Percentiles rank a stretch among this genome's conserved stretches.
Conservation (phyloP, 2,113 vertebrate species). For the Neomonachus schauinslandi region DNA sequence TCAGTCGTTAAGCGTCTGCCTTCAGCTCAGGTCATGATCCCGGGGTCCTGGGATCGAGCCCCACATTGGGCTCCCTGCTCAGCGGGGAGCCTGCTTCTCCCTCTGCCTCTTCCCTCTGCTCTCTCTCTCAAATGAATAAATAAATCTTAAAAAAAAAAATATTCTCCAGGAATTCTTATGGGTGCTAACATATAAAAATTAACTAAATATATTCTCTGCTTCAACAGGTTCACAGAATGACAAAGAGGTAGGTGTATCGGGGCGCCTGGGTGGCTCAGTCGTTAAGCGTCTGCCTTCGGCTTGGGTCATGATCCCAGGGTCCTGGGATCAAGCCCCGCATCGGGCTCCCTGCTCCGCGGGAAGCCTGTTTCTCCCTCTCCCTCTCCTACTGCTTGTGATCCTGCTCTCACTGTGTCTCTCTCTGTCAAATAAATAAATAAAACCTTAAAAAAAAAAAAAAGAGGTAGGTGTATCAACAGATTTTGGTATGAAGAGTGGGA, state of each 20-base stretch:
- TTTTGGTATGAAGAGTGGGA: not conserved
- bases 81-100: not conserved
- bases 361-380: too few relatives aligned
- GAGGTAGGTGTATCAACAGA: not conserved
- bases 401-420: too few relatives aligned
- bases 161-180: not conserved
- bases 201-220: conserved; percentile 22
- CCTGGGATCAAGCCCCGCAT: too few relatives aligned
- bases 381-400: too few relatives aligned
- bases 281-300: too few relatives aligned
- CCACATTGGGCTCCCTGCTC: not conserved
- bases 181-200: not conserved
- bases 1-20: not conserved
- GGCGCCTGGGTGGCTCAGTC: too few relatives aligned
- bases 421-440: too few relatives aligned
- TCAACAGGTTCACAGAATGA: not conserved
- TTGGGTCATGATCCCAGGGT: too few relatives aligned
- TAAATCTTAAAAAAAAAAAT: not conserved
- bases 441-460: too few relatives aligned
- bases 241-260: not conserved
- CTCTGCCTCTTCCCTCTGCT: not conserved
- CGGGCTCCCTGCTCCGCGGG: too few relatives aligned
- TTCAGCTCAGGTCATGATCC: not conserved
- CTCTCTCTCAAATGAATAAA: not conserved
- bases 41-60: not conserved